A percentile compares a stretch with the other conserved stretches of the same genome.
phyloP scores from a whole-genome alignment of 2,888 invertebrate species.

The Drosophila robusta region DNA sequence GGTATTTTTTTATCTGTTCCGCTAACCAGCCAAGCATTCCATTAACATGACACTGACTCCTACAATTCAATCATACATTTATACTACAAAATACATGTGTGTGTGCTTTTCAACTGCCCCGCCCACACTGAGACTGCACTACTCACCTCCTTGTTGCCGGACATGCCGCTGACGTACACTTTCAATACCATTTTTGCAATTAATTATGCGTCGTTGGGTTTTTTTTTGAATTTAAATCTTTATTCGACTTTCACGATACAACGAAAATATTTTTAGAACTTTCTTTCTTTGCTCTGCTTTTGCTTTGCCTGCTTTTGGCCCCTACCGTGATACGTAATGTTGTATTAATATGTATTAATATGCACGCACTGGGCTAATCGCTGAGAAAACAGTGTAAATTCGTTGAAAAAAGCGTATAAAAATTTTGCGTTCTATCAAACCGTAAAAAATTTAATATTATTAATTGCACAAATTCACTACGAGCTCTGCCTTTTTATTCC shows the following conservation, averaged over 20 bases:
- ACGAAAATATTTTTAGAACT: slow-evolving; percentile 75
- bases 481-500: slow-evolving; percentile 51
- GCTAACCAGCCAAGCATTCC: slow-evolving; percentile 63
- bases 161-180: slow-evolving; percentile 96
- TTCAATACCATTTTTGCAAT: slow-evolving; percentile 92
- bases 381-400: slow-evolving; percentile 23
- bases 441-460: slow-evolving; percentile 47
- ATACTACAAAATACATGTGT: slow-evolving; percentile 4
- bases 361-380: slow-evolving; percentile 63
- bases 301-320: slow-evolving; percentile 45
- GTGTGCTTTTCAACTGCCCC: slow-evolving; percentile 35
- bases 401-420: slow-evolving; percentile 40
- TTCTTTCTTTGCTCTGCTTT: slow-evolving; percentile 65
- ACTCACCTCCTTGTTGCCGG: slow-evolving; percentile 96
- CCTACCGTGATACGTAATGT: slow-evolving; percentile 71
- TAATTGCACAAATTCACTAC: slow-evolving; percentile 58
- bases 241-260: slow-evolving; percentile 66
- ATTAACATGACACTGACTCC: slow-evolving; percentile 66
- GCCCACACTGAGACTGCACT: slow-evolving; percentile 41
- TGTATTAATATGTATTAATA: slow-evolving; percentile 45
- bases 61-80: slow-evolving; percentile 32
- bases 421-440: slow-evolving; percentile 37
- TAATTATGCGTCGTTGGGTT: slow-evolving; percentile 35
- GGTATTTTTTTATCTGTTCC: slow-evolving; percentile 40
- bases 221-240: slow-evolving; percentile 47